Base-by-base conservation (phyloP, 23 tunicate species). In the Phallusia fumigata region DNA sequence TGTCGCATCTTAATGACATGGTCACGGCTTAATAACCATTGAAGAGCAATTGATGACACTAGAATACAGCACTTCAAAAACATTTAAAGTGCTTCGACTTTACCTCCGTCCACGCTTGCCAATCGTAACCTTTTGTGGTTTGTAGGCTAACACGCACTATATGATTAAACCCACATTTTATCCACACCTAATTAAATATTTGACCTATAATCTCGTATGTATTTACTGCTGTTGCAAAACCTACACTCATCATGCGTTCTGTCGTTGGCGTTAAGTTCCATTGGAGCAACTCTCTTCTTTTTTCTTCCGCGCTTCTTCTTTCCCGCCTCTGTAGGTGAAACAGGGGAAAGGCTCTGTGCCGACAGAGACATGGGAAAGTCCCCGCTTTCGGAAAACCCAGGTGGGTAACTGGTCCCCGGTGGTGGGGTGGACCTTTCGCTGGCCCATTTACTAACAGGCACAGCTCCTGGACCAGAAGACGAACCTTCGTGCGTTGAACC, bases 311-410 rank as follows among this genome's bases (percentile, higher is more conserved):
- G 69, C 69, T 58, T 58, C 69, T 58, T 58, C 28, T 58, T 58
- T 24, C 13, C 28, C 26, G 16, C 28, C 28, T 58, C 28, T 21
- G 28, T 58, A 3, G 16, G 13, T 1, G 69, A 21, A 24, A 58
- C 3, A 6, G 69, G 69, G 28, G 28, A 2, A 22, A 58, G 69
- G 28, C 13, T 22, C 16, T 22, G 69, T 24, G 69, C 26, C 69
- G 69, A 13, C 26, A 58, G 15, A 8, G 69, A 1, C 28, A 21
- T 22, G 28, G 69, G 69, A 24, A 58, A 58, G 28, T 58, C 69
- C 69, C 69, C 69, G 28, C 69, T 58, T 58, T 58, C 69, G 28
- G 69, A 58, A 58, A 58, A 58, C 28, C 69, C 69, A 24, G 69
- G 69, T 58, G 69, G 69, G 16, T 58, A 58, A 58, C 28, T 58